Conservation (phyloP, 64 coral and sea anemone genomes). For the Porites lutea region DNA sequence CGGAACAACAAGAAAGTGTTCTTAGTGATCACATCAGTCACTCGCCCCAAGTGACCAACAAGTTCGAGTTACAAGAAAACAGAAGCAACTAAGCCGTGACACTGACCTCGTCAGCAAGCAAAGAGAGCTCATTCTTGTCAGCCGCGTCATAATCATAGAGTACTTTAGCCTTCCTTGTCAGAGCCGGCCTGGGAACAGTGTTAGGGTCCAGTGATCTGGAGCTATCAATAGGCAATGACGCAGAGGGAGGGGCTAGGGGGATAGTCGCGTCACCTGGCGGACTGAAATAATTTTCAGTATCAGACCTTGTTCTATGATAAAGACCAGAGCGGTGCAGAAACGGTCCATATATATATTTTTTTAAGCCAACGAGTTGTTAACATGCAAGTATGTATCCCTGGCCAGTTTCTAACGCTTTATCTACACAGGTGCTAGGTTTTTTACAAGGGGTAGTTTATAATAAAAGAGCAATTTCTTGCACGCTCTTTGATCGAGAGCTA, state of each 20-base stretch:
- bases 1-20: too few relatives aligned
- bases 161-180: conserved; percentile 91
- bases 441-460: too few relatives aligned
- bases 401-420: too few relatives aligned
- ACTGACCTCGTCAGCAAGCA: conserved; percentile 95
- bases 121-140: conserved; percentile 87
- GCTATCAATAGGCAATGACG: conserved; percentile 59
- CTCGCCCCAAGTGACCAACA: too few relatives aligned
- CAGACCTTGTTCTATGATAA: background rate
- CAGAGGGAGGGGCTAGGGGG: conserved; percentile 64
- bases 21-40: too few relatives aligned
- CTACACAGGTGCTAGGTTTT: too few relatives aligned
- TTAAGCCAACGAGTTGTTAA: too few relatives aligned
- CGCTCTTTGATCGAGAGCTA: too few relatives aligned
- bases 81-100: background rate
- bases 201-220: conserved; percentile 61
- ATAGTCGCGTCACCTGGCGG: conserved; percentile 77
- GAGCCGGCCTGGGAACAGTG: conserved; percentile 61
- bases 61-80: too few relatives aligned
- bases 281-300: conserved; percentile 46
- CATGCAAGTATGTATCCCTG: too few relatives aligned
- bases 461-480: too few relatives aligned
- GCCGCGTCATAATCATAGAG: conserved; percentile 96
- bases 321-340: background rate
- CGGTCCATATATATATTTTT: too few relatives aligned